Conservation (phyloP, 2,888 invertebrate genomes). For the Arctia plantaginis region DNA sequence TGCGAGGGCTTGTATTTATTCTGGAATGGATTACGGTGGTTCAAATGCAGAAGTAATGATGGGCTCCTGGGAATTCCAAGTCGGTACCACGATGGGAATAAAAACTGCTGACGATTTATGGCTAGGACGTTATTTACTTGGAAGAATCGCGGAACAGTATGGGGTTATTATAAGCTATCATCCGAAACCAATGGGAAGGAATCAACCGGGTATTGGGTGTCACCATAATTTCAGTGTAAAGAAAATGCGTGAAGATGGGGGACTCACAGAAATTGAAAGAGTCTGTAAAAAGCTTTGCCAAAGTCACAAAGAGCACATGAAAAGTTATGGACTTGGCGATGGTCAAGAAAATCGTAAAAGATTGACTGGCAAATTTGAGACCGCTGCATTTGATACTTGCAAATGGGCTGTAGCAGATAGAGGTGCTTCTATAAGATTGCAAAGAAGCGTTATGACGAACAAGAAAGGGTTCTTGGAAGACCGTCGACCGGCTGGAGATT, state of each 20-base stretch:
- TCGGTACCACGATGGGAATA: slow-evolving; percentile 96
- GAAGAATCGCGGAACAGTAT: slow-evolving; percentile 94
- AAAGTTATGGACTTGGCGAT: slow-evolving; percentile 94
- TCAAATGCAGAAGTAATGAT: slow-evolving; percentile 99
- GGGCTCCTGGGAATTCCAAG: slow-evolving; percentile 96
- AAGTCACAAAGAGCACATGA: slow-evolving; percentile 90
- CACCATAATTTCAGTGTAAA: slow-evolving; percentile 96
- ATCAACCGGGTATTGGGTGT: slow-evolving; percentile 95
- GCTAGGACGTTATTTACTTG: slow-evolving; percentile 93
- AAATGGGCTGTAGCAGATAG: slow-evolving; percentile 95
- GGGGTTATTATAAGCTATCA: slow-evolving; percentile 90
- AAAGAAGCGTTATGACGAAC: slow-evolving; percentile 94
- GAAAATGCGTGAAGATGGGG: slow-evolving; percentile 92
- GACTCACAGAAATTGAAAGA: slow-evolving; percentile 91
- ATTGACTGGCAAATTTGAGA: slow-evolving; percentile 97
- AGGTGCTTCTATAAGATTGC: slow-evolving; percentile 96
- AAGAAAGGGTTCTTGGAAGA: slow-evolving; percentile 98
- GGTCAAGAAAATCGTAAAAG: slow-evolving; percentile 97
- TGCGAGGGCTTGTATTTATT: slow-evolving; percentile 92
- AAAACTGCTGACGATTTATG: slow-evolving; percentile 94
- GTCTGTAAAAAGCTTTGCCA: slow-evolving; percentile 91
- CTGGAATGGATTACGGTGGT: slow-evolving; percentile 96
- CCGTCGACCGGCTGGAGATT: slow-evolving; percentile 95
- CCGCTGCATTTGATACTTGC: slow-evolving; percentile 96
- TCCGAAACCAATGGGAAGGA: slow-evolving; percentile 91